Base-by-base conservation (phyloP, 2,888 invertebrate genomes). In the Heliconius hortense region DNA sequence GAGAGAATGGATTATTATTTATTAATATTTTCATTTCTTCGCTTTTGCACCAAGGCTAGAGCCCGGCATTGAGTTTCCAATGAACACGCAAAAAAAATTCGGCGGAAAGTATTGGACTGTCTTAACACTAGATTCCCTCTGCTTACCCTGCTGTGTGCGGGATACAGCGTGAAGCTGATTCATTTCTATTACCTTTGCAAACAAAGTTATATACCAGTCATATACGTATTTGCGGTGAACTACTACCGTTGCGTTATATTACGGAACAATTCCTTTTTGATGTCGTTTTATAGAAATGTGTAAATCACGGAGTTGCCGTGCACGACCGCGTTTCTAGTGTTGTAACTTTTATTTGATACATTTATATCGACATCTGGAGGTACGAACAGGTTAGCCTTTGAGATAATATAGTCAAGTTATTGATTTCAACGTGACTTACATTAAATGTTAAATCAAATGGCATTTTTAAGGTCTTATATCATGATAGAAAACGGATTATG, bases 241-340 rank as follows among this genome's bases (percentile, higher is more conserved):
- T 70, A 62, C 74, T 72, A 74, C 60, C 56, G 62, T 71, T 74
- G 56, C 72, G 70, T 78, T 75, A 76, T 64, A 70, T 64, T 75
- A 75, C 78, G 72, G 75, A 78, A 75, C 71, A 66, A 76, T 75
- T 79, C 74, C 78, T 78, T 72, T n/a, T 75, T 78, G 70, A 79
- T 70, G 75, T 74, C 77, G 69, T 78, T 79, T 74, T 53, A 76
- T 77, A 76, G 77, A 78, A 79, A 77, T 78, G 77, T 70, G 78
- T 77, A 77, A 75, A 76, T 79, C 78, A 79, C 72, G 67, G 63
- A 18, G 60, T 73, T n/a, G 53, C 63, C 68, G 64, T 63, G 73
- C 77, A 77, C 74, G 74, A 74, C 76, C 72, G 77, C 74, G 60
- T 79, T 76, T 77, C 63, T 74, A 73, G 71, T 77, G 74, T 78